Base-by-base conservation (phyloP, 37 sponge, comb jelly and placozoan species). In the Halisarca cf. caerulea region DNA sequence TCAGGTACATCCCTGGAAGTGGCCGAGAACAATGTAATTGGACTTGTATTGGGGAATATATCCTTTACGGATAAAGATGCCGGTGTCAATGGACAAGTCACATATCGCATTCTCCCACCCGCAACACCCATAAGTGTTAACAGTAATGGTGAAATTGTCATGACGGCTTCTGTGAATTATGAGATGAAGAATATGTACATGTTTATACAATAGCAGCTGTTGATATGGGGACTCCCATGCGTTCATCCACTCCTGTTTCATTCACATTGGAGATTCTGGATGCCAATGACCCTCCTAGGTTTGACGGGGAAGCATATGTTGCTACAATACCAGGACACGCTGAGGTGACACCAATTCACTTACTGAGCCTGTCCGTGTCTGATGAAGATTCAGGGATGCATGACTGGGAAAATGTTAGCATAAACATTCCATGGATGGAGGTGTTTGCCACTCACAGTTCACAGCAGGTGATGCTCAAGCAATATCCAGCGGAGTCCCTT, bases 251-350 rank as follows among this genome's bases (percentile, higher is more conserved):
- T 34, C 15, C 69, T 27, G 33, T 34, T 17, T 28, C 32, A 34
- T 34, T 68, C 69, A 68, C 69, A 28, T 34, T 68, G 35, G 35
- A 68, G 32, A 34, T 68, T 17, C 28, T 24, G 1, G 35, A 68
- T 68, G 35, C 34, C 69, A 68, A 68, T 34, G 35, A 68, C 1
- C 69, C 69, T 68, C 69, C 69, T 34, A 17, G 34, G 34, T 68
- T 68, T 68, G 69, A 34, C 17, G 69, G 35, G 1, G 35, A 28
- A 32, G 69, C 34, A 28, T 68, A 68, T 30, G 69, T 34, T 34
- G 34, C 35, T 1, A 28, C 17, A 17, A 28, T 68, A 4, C 69
- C 69, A 17, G 69, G 69, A 8, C 17, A 24, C 30, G 69, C 69
- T 30, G 35, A 6, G 32, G 4, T 30, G 17, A 30, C 34, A 4